phyloP scores from a whole-genome alignment of 2,797 vertebrate species.

The Decapterus maruadsi region DNA sequence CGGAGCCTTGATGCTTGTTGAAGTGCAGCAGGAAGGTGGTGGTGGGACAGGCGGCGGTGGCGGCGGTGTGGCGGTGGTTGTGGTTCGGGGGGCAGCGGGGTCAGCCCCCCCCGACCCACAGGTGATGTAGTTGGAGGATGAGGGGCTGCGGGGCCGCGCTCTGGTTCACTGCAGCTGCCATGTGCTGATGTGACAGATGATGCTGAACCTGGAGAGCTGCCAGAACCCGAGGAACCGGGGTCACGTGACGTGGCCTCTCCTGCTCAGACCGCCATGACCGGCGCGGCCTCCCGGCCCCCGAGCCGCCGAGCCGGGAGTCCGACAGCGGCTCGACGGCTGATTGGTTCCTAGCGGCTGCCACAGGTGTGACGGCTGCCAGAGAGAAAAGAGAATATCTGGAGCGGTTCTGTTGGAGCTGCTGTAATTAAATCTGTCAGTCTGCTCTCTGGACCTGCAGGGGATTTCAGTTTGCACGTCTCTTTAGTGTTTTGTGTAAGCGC shows the following conservation, averaged over 20 bases:
- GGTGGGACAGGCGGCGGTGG: background rate
- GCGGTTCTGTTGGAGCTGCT: too few relatives aligned
- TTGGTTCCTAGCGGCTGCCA: too few relatives aligned
- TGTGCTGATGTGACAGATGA: constrained; percentile 53
- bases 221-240: background rate
- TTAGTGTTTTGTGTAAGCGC: too few relatives aligned
- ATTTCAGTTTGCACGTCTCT: too few relatives aligned
- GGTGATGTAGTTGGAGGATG: constrained; percentile 38
- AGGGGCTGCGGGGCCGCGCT: constrained; percentile 25
- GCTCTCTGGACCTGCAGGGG: too few relatives aligned
- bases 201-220: constrained; percentile 48
- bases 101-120: constrained; percentile 17
- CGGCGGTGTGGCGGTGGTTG: too few relatives aligned
- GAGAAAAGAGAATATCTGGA: too few relatives aligned
- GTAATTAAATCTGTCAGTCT: too few relatives aligned
- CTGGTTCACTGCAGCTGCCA: constrained; percentile 31
- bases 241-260: too few relatives aligned
- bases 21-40: background rate
- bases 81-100: background rate
- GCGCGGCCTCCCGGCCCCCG: background rate
- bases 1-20: background rate
- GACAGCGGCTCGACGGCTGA: too few relatives aligned
- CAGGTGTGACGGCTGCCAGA: too few relatives aligned
- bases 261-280: constrained; percentile 26
- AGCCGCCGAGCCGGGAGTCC: too few relatives aligned